Evolutionary conservation across 2,888 invertebrate species (phyloP).

Genomic region (Drosophila barbarae): DNA sequence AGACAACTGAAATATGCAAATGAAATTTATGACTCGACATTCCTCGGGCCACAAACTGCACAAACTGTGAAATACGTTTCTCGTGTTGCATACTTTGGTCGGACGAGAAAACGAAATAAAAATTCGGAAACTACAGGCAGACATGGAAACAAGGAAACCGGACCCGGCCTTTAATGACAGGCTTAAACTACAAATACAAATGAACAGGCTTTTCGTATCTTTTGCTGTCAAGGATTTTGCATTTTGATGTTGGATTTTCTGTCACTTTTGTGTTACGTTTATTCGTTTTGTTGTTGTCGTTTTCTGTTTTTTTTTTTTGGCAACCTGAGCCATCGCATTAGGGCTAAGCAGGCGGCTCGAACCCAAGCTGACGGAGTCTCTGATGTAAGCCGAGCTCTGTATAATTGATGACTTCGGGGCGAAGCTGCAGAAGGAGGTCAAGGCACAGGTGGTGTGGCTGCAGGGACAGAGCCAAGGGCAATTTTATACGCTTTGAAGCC

Average conservation of each 20-base stretch:
- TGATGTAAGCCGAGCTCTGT: slow-evolving; percentile 41
- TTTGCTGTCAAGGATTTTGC: slow-evolving; percentile 45
- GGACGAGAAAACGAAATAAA: slow-evolving; percentile 7
- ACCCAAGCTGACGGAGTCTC: slow-evolving; percentile 33
- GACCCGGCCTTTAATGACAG: slow-evolving; percentile 28
- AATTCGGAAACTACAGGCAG: not conserved
- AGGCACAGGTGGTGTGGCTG: slow-evolving; percentile 31
- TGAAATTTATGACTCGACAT: slow-evolving; percentile 51
- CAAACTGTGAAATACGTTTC: slow-evolving; percentile 38
- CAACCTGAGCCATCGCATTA: slow-evolving; percentile 37
- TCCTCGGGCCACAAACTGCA: slow-evolving; percentile 39
- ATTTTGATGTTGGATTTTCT: slow-evolving; percentile 41
- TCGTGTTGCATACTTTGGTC: slow-evolving; percentile 48
- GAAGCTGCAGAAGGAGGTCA: slow-evolving; percentile 36
- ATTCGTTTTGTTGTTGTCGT: slow-evolving; percentile 5
- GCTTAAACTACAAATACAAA: slow-evolving; percentile 41
- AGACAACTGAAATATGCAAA: slow-evolving; percentile 54
- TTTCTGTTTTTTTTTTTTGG: slow-evolving; percentile 15
- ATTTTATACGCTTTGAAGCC: slow-evolving; percentile 3
- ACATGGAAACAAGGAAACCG: slow-evolving; percentile 9
- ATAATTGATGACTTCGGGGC: slow-evolving; percentile 41
- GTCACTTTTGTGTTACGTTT: slow-evolving; percentile 37
- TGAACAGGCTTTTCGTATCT: slow-evolving; percentile 13
- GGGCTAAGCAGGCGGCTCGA: slow-evolving; percentile 41
- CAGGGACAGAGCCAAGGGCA: slow-evolving; percentile 26